Base-by-base conservation (phyloP, 2,888 invertebrate species). In the Ernsta delagoae region DNA sequence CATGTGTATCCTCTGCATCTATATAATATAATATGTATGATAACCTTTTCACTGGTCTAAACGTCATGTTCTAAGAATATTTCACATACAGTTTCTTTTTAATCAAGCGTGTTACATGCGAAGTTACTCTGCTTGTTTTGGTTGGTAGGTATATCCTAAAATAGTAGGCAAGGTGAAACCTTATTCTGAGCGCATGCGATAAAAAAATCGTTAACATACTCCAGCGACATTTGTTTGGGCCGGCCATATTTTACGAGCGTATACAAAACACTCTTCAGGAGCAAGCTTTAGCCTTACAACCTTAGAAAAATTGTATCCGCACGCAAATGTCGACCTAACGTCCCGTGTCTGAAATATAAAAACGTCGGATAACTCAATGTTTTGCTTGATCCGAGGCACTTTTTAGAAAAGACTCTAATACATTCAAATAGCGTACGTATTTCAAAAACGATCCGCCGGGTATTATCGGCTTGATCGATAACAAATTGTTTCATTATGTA, bases 401-500 rank as follows among this genome's bases (percentile, higher is more conserved):
- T 39, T 53, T 34, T 69, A 78, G 73, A 77, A 69, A 73, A 68
- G 76, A 75, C 80, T 72, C 72, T 79, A 76, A 72, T 54, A 62
- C 74, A 50, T 71, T 75, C 70, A 59, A 24, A 56, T 74, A 78
- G 71, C 74, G 78, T 78, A 72, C 71, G 78, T 80, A 78, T 81
- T 83, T 80, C 75, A 79, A 76, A 43, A 34, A 53, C 70, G 62
- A 64, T 69, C 59, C 50, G 64, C 71, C 70, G 73, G 76, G n/a
- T 57, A 74, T 9, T 75, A 78, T 75, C 71, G 75, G 77, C 75
- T 72, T 83, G 82, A 87, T 87, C 83, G 83, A 83, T 84, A 79
- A 79, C 84, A 84, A 86, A 84, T 85, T 82, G 81, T 84, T 86
- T 83, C 79, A 86, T 84, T 84, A 82, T 83, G 79, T 79, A 82